These are phyloP conservation scores for Augiades crinisus DNA, from an alignment of 2,888 invertebrate genomes.

Conservation along the genomic window DNA sequence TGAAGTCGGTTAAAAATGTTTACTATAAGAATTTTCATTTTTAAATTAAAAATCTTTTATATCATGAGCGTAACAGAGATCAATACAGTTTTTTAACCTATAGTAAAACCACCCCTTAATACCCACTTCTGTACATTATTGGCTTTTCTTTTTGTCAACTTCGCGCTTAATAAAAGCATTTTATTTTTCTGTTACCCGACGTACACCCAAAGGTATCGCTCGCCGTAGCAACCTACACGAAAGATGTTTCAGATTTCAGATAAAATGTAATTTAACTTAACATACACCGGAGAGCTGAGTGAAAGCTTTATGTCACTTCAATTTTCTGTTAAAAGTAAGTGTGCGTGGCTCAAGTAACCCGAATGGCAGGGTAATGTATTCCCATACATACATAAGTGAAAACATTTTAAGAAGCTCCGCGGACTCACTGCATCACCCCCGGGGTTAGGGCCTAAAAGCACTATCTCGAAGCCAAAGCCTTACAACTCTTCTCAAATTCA, in stretches of 20 bases:
- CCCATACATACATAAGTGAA: constrained; percentile 80
- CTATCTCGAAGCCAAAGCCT: constrained; percentile 81
- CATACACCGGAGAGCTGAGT: constrained; percentile 71
- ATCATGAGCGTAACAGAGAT: no score
- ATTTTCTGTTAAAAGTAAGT: constrained; percentile 79
- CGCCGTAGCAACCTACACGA: constrained; percentile 20
- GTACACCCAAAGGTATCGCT: not conserved
- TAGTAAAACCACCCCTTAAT: no score
- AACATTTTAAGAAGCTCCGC: constrained; percentile 81
- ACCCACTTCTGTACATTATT: not conserved
- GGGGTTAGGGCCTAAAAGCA: constrained; percentile 82
- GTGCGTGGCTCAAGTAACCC: constrained; percentile 74
- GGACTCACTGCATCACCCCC: constrained; percentile 79
- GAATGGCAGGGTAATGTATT: constrained; percentile 78
- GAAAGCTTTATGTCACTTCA: constrained; percentile 79
- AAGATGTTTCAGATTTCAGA: constrained; percentile 64
- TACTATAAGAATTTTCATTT: no score
- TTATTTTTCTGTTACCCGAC: not conserved
- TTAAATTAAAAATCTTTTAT: no score
- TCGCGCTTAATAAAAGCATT: not conserved
- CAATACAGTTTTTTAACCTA: no score
- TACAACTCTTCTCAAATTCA: constrained; percentile 82
- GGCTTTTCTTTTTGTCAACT: not conserved
- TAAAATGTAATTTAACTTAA: constrained; percentile 74
- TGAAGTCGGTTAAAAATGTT: no score